phyloP scores from a whole-genome alignment of 2,888 invertebrate species.

The Diaperis boleti region DNA sequence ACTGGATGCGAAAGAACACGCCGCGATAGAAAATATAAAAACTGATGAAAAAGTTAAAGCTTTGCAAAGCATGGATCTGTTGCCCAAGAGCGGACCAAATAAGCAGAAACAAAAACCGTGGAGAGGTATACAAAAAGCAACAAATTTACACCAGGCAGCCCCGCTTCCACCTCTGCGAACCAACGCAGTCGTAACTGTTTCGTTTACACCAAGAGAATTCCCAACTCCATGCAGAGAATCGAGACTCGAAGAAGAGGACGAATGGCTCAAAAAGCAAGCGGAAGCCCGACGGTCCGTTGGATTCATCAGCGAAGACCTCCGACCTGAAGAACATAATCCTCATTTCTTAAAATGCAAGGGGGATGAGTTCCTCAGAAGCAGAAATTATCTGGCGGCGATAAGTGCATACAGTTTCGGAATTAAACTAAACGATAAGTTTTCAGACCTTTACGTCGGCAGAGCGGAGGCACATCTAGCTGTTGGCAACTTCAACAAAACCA shows the following conservation, averaged over 20 bases:
- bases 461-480: conserved; percentile 82
- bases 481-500: conserved; percentile 72
- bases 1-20: conserved; percentile 71
- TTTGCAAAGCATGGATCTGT: conserved; percentile 73
- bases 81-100: conserved; percentile 53
- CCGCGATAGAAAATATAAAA: conserved; percentile 74
- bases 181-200: conserved; percentile 72
- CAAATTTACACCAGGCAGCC: conserved; percentile 62
- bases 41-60: conserved; percentile 74
- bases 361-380: conserved; percentile 79
- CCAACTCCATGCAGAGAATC: conserved; percentile 87
- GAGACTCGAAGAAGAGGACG: conserved; percentile 76
- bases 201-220: conserved; percentile 81
- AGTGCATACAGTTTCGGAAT: conserved; percentile 87
- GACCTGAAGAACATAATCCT: conserved; percentile 86
- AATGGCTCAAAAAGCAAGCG: conserved; percentile 85
- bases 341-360: conserved; percentile 87
- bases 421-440: conserved; percentile 77
- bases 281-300: conserved; percentile 78
- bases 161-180: conserved; percentile 66
- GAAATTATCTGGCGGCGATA: conserved; percentile 83
- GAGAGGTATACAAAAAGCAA: not conserved
- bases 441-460: conserved; percentile 80
- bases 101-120: not conserved
- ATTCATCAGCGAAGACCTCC: conserved; percentile 78